Base-by-base conservation (phyloP, 2,888 invertebrate species). In the Glaucopsyche alexis region DNA sequence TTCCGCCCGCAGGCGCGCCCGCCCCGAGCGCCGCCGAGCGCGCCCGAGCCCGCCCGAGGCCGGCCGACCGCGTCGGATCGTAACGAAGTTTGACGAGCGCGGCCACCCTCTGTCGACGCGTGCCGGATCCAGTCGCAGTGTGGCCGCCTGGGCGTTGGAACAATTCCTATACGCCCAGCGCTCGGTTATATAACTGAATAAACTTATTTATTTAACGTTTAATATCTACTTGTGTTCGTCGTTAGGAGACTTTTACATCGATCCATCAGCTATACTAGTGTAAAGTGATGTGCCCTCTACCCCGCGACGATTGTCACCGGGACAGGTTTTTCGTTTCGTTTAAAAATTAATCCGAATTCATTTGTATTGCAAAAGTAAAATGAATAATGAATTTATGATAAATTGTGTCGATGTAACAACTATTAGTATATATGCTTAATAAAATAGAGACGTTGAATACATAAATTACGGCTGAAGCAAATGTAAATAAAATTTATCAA, bases 81-180 rank as follows among this genome's bases (percentile, higher is more conserved):
- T 89, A 90, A 89, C 92, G 92, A 91, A 90, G 90, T 90, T 89
- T 85, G 89, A 87, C 91, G 90, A 90, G 87, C 87, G 85, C 88
- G 81, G 85, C 88, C 89, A 85, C 88, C 91, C 90, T 86, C 85
- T 87, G 88, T 83, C 87, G 90, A 87, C 88, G 90, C 90, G 89
- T 87, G 90, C 86, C 87, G 86, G 86, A 83, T 83, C 87, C 91
- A 93, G 93, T 93, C 91, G 90, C 89, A 88, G 89, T 87, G 87
- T 86, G 85, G 87, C 91, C 90, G 89, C 88, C 88, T 80, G 89
- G 91, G 89, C 89, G 92, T 88, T 87, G 88, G 88, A 88, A 85
- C 87, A 87, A 85, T 85, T 88, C 87, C 83, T 84, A 87, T 84
- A 83, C 84, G 82, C 83, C 83, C 83, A 81, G 87, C 87, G 88